Evolutionary conservation across 2,888 invertebrate genomes (phyloP), one percentile per base, ranked within the genome.

Genomic region (Zhuqinia jingwanae): DNA sequence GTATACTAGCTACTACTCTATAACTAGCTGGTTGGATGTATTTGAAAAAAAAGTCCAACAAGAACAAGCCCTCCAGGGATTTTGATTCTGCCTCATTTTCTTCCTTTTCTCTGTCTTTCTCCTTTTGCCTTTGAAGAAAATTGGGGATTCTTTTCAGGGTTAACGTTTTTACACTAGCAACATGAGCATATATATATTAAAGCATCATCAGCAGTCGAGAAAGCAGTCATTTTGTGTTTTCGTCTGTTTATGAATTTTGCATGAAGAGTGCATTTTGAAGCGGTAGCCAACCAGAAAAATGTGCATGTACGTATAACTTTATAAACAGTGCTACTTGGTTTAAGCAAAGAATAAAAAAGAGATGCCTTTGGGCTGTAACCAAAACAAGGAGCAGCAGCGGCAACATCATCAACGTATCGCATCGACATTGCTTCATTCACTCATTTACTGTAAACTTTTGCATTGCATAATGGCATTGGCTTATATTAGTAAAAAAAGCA

Each of bases 201-300:
- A 45, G 11, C 42, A 42, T 2, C 15, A 20, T 45, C 45, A 68
- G 3, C 36, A n/a, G n/a, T n/a, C n/a, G 36, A 36, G 36, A 36
- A 36, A 36, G 36, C 36, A 36, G 36, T 36, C 36, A 50, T 27
- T 60, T 27, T 25, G 15, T 25, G 15, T 70, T 70, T 70, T 47
- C 70, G 70, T 50, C 70, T 70, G 70, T 70, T 70, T 70, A 50
- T 70, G 70, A 70, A 70, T 47, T 47, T 13, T 70, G 70, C 70
- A 50, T 70, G 70, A 70, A 70, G 47, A 70, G 25, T 70, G 70
- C 70, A 70, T 22, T 70, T 25, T 36, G 36, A 6, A 36, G 36
- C 3, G 3, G 36, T 36, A 36, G 36, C 36, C 36, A 36, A 36
- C 36, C 36, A 36, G 3, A 36, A 36, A 36, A 36, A 36, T 36